phyloP scores from a whole-genome alignment of 2,797 vertebrate genomes.

The Girardinus metallicus region DNA sequence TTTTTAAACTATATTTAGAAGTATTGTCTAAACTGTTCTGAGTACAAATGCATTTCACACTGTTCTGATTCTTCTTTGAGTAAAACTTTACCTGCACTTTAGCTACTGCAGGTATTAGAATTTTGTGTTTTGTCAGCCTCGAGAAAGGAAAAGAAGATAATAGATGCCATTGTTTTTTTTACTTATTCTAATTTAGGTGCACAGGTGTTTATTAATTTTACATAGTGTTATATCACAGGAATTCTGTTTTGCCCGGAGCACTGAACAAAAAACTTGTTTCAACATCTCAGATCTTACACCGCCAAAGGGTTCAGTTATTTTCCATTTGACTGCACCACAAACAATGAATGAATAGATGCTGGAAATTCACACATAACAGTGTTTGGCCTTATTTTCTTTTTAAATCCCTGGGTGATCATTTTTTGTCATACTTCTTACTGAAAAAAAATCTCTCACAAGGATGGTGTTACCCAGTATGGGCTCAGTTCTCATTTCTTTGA shows the following conservation, averaged over 20 bases:
- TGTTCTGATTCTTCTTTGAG: not conserved
- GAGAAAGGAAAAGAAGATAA: conserved; percentile 21
- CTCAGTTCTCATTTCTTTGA: conserved; percentile 33
- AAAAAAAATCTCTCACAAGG: conserved; percentile 23
- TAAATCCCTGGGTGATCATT: conserved; percentile 18
- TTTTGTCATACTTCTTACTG: conserved; percentile 28
- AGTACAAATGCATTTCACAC: not conserved
- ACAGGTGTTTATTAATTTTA: conserved; percentile 37
- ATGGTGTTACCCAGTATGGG: conserved; percentile 22
- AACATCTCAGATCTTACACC: conserved; percentile 8
- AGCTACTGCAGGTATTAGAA: not conserved
- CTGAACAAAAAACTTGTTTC: conserved; percentile 19
- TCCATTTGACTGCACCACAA: not conserved
- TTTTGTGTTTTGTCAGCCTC: not conserved
- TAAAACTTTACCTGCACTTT: not conserved
- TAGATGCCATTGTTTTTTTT: conserved; percentile 12
- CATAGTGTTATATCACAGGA: conserved; percentile 29
- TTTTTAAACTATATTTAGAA: no score
- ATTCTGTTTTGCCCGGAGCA: conserved; percentile 19
- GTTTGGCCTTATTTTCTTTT: conserved; percentile 5
- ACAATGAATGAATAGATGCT: not conserved
- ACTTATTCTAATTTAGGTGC: conserved; percentile 33
- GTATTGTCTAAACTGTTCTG: not conserved
- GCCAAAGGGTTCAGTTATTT: conserved; percentile 8
- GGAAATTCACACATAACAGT: conserved; percentile 9